A percentile compares a stretch with the other conserved stretches of the same genome.
Evolutionary conservation across 2,888 invertebrate species (phyloP).

Genomic region (Stenotaenia linearis): DNA sequence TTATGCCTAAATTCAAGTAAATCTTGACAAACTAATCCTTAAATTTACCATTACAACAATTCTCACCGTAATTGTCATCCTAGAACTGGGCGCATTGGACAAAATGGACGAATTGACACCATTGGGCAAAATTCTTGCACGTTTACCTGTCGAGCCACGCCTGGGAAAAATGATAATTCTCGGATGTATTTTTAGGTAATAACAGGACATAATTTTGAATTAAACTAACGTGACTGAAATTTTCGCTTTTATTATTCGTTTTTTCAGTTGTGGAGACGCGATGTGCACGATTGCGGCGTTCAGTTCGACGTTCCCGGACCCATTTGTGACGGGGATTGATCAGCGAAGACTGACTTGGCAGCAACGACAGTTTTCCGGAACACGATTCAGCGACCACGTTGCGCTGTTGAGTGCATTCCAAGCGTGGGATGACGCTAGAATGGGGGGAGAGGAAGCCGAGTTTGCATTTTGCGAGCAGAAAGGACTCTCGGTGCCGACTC

Average conservation of each 20-base stretch:
- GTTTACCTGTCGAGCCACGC: constrained; percentile 90
- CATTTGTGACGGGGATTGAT: constrained; percentile 43
- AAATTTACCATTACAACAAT: too few species aligned
- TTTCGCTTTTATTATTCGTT: background rate
- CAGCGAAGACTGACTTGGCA: constrained; percentile 68
- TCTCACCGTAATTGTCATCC: background rate
- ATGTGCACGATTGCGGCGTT: constrained; percentile 91
- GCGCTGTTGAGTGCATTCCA: constrained; percentile 91
- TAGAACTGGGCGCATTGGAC: constrained; percentile 88
- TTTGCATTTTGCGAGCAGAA: constrained; percentile 83
- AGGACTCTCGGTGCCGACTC: constrained; percentile 78
- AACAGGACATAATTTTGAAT: background rate
- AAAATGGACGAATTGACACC: constrained; percentile 81
- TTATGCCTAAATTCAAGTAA: too few species aligned
- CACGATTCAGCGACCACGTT: constrained; percentile 86
- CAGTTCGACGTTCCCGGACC: constrained; percentile 90
- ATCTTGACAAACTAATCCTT: too few species aligned
- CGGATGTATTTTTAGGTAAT: constrained; percentile 70
- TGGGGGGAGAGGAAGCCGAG: constrained; percentile 60
- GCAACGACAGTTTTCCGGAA: constrained; percentile 80
- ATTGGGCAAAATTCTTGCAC: constrained; percentile 85
- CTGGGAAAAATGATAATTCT: constrained; percentile 96
- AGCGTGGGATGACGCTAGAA: constrained; percentile 54
- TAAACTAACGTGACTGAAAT: too few species aligned
- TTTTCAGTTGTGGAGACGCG: constrained; percentile 74